Base-by-base conservation (phyloP, 1,140 invertebrate genomes). In the Drosophila bipectinata region DNA sequence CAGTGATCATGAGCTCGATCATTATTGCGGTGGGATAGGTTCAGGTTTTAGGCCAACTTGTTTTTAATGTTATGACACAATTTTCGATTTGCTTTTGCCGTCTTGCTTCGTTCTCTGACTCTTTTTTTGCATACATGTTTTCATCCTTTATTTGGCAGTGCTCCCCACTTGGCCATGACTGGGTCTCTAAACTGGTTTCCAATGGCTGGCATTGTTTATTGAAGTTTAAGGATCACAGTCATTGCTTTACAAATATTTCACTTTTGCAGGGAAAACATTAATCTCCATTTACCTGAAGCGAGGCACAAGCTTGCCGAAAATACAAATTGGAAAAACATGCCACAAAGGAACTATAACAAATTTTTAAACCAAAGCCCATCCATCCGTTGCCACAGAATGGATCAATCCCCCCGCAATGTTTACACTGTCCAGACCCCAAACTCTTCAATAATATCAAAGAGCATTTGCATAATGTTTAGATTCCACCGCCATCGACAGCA, bases 61-160 rank as follows among this genome's bases (percentile, higher is more conserved):
- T 85, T 84, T 84, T 64, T 74, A 77, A 58, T 85, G 77, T 85
- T 85, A 84, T 84, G 80, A 84, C 80, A 84, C 82, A 84, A 85
- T 74, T 84, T 74, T 72, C 59, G 21, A 64, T 72, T 72, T 59
- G 67, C 68, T 72, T 72, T 72, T 53, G 60, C 67, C 58, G 55
- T 60, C 58, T 71, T 32, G 48, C 44, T 73, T 41, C 49, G 58
- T 53, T 73, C 32, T 32, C 3, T 39, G 14, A 3, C 24, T 18
- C 10, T 47, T 9, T 30, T 39, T 56, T 56, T 69, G 66, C 18
- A 18, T 18, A 18, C 18, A 18, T 1, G 18, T 18, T 68, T 69
- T 48, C 24, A 45, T 69, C 63, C 66, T 69, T 69, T 68, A 69
- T 69, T 69, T 69, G 66, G 63, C 26, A 47, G 45, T 55, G 15